phyloP scores from a whole-genome alignment of 2,113 vertebrate genomes.

The Pomatostomus ruficeps region DNA sequence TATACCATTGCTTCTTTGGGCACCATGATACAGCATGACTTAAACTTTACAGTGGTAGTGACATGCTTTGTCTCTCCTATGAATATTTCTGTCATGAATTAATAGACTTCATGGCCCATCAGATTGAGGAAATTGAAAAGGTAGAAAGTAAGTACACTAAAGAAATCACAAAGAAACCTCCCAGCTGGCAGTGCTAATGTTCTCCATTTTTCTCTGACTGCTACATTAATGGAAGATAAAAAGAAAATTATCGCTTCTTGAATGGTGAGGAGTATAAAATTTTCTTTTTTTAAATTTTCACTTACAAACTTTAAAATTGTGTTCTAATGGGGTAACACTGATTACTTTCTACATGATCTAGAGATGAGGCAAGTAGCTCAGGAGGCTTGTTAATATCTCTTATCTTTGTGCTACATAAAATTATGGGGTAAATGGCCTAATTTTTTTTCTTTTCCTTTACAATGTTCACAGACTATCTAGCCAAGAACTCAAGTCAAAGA shows the following conservation, averaged over 20 bases:
- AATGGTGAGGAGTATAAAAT: background rate
- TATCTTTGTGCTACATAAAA: background rate
- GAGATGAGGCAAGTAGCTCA: background rate
- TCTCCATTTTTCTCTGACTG: background rate
- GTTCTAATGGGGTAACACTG: background rate
- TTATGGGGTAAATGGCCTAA: background rate
- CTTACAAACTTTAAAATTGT: background rate
- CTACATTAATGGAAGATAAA: background rate
- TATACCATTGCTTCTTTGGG: background rate
- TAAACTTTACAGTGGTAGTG: background rate
- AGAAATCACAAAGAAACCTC: background rate
- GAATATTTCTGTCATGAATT: background rate
- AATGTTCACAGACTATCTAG: background rate
- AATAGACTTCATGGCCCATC: background rate
- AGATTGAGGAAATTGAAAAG: background rate
- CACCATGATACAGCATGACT: background rate
- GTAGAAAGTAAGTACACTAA: background rate
- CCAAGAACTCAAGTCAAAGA: background rate
- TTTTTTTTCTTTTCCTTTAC: background rate
- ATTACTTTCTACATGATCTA: background rate
- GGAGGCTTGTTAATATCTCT: background rate
- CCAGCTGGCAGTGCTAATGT: background rate
- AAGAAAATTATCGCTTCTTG: background rate
- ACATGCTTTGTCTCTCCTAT: background rate
- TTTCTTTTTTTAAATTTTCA: background rate